These are phyloP conservation scores for Polyergus mexicanus DNA, from an alignment of 1,140 invertebrate species.

Conservation along the genomic window DNA sequence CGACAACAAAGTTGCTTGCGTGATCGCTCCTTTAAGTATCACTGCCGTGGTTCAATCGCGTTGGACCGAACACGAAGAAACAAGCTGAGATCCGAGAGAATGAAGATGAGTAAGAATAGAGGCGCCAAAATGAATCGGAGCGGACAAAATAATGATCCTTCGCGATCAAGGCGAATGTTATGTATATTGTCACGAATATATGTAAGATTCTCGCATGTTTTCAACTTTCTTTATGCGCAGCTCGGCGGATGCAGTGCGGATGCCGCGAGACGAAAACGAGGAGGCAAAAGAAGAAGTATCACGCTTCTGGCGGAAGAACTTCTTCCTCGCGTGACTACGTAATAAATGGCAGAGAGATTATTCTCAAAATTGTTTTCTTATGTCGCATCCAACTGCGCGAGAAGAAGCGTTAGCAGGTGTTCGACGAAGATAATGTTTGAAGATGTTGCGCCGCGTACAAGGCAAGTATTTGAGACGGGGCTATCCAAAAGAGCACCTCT, in stretches of 20 bases:
- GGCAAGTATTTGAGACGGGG: slow-evolving; percentile 43
- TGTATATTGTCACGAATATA: slow-evolving; percentile 60
- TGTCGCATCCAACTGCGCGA: slow-evolving; percentile 40
- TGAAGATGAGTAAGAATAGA: slow-evolving; percentile 41
- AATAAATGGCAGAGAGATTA: slow-evolving; percentile 51
- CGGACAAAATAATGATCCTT: slow-evolving; percentile 64
- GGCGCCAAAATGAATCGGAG: slow-evolving; percentile 55
- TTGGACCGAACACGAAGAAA: slow-evolving; percentile 65
- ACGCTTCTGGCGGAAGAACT: slow-evolving; percentile 48
- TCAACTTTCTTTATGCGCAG: slow-evolving; percentile 48
- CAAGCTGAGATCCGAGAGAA: slow-evolving; percentile 46
- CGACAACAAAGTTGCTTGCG: slow-evolving; percentile 65
- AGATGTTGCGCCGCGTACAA: slow-evolving; percentile 62
- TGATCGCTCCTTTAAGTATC: slow-evolving; percentile 62
- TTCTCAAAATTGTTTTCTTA: slow-evolving; percentile 67
- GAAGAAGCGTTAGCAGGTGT: slow-evolving; percentile 69
- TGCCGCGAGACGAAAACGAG: slow-evolving; percentile 12
- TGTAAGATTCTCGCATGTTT: slow-evolving; percentile 51
- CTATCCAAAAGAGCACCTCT: slow-evolving; percentile 73
- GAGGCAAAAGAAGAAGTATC: slow-evolving; percentile 20
- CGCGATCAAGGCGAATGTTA: slow-evolving; percentile 48
- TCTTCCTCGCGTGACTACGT: slow-evolving; percentile 66
- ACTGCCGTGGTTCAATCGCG: slow-evolving; percentile 23
- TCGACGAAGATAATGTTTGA: slow-evolving; percentile 69
- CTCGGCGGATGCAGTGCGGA: slow-evolving; percentile 47